phyloP scores from a whole-genome alignment of 1,140 invertebrate species.

The Limonius californicus region DNA sequence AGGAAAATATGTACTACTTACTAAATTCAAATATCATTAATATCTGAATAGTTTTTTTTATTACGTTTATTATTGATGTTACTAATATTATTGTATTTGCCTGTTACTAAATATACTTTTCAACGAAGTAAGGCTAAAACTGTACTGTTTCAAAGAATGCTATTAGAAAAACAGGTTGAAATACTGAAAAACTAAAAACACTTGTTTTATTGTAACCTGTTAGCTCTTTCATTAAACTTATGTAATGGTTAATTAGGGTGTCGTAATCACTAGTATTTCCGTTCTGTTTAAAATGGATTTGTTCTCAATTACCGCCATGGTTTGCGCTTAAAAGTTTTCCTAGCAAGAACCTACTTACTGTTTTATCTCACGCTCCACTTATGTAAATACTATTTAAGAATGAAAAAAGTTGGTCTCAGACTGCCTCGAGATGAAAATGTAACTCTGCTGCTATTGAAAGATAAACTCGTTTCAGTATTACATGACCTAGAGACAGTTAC shows the following conservation, averaged over 20 bases:
- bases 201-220: no score
- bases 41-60: no score
- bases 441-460: not conserved
- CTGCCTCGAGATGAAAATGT: not conserved
- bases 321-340: not conserved
- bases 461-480: not conserved
- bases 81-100: no score
- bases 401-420: not conserved
- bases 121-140: no score
- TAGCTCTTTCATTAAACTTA: no score
- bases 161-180: no score
- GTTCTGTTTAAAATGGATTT: slow-evolving; percentile 7
- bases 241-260: not conserved
- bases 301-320: not conserved
- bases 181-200: no score
- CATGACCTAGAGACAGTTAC: not conserved
- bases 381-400: slow-evolving; percentile 8
- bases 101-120: no score
- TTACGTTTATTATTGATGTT: no score
- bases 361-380: slow-evolving; percentile 8
- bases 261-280: not conserved
- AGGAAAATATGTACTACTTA: no score
- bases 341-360: not conserved
- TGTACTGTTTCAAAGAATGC: no score
- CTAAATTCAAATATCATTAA: no score